These are phyloP conservation scores for Hippasteria phrygiana DNA, from an alignment of 53 echinoderm and acorn worm species.

Conservation along the genomic window DNA sequence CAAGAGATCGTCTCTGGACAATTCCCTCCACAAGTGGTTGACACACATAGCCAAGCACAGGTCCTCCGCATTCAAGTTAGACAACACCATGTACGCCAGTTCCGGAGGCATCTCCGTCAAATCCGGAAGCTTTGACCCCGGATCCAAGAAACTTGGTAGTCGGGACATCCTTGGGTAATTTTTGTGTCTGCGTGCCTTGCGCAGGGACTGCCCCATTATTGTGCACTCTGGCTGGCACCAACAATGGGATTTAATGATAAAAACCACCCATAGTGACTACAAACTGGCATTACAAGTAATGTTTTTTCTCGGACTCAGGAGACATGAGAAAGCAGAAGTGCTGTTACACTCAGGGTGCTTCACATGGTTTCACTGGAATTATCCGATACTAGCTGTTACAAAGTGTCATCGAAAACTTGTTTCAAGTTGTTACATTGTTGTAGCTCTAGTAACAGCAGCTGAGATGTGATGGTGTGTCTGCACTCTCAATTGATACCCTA, in stretches of 20 bases:
- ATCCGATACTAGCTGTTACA: not conserved
- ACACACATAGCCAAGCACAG: slow-evolving; percentile 97
- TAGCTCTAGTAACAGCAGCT: too few relatives aligned
- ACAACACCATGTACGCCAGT: slow-evolving; percentile 90
- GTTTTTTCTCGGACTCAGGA: too few relatives aligned
- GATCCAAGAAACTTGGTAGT: slow-evolving; percentile 75
- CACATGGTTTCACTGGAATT: not conserved
- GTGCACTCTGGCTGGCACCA: not conserved
- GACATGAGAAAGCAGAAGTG: too few relatives aligned
- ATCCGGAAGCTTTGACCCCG: slow-evolving; percentile 84
- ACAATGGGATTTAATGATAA: not conserved
- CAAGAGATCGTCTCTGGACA: slow-evolving; percentile 92
- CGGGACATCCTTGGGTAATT: slow-evolving; percentile 33
- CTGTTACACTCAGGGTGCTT: too few relatives aligned
- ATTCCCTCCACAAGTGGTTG: slow-evolving; percentile 95
- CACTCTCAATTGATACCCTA: too few relatives aligned
- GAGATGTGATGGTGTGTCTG: too few relatives aligned
- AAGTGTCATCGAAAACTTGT: not conserved
- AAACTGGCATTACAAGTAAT: not conserved
- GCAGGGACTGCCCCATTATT: slow-evolving; percentile 89
- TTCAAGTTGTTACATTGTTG: not conserved
- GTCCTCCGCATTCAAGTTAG: slow-evolving; percentile 95
- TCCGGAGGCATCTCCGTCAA: slow-evolving; percentile 91
- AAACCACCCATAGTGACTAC: not conserved
- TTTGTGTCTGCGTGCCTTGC: slow-evolving; percentile 62